A percentile compares a stretch with the other conserved stretches of the same genome.
Conservation (phyloP, 2,888 invertebrate genomes). For the Pachymerium ferrugineum region DNA sequence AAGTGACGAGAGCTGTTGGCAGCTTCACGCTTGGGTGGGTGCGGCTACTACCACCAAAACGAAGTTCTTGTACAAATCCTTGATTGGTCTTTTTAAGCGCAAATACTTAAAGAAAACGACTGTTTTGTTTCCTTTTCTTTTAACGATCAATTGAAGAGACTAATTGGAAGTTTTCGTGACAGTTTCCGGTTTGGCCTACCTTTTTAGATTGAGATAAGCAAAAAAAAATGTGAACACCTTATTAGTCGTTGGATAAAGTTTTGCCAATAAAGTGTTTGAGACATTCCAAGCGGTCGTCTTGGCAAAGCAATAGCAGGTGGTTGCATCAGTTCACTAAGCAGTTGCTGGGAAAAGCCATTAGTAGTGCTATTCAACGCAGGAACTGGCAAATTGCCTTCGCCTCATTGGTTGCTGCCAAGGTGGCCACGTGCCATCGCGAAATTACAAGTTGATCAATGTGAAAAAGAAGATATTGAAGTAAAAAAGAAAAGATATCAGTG, state of each 20-base stretch:
- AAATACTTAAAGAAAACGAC: too few relatives aligned
- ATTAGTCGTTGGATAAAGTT: too few relatives aligned
- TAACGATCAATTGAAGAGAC: too few relatives aligned
- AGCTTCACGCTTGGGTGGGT: background rate
- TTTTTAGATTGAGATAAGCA: too few relatives aligned
- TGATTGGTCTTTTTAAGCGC: background rate
- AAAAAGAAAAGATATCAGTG: too few relatives aligned
- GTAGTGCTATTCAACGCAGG: conserved; percentile 17
- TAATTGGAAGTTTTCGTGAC: too few relatives aligned
- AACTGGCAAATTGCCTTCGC: conserved; percentile 14
- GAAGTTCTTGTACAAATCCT: background rate
- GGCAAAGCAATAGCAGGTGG: conserved; percentile 17
- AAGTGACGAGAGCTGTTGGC: background rate
- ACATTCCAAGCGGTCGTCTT: background rate
- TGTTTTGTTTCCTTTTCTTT: too few relatives aligned
- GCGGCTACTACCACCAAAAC: background rate
- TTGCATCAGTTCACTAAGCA: conserved; percentile 18
- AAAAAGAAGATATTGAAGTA: too few relatives aligned
- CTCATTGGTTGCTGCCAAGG: conserved; percentile 8
- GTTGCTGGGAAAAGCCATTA: conserved; percentile 13
- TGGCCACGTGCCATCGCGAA: conserved; percentile 3
- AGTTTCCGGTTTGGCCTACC: too few relatives aligned
- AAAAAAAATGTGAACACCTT: too few relatives aligned
- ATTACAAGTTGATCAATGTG: background rate
- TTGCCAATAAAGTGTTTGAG: conserved; percentile 12